Percentiles rank a stretch among this genome's conserved stretches.
Evolutionary conservation across 2,888 invertebrate species (phyloP).

Genomic region (Epirrhoe alternata): DNA sequence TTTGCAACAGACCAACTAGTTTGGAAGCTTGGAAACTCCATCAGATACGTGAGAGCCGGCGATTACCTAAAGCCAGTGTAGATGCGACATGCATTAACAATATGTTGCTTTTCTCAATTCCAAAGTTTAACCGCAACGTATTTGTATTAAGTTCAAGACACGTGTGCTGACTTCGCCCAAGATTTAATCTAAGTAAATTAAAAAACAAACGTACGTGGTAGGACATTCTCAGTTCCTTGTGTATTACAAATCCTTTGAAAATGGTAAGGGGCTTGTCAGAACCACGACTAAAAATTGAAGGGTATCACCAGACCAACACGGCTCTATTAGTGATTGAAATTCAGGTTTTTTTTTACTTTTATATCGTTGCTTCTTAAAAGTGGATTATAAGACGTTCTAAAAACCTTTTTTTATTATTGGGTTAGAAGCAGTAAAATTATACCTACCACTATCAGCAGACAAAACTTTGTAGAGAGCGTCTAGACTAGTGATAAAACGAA

Average conservation of each 20-base stretch:
- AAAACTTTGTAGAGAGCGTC: slow-evolving; percentile 20
- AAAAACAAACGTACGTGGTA: not conserved
- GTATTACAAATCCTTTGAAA: no score
- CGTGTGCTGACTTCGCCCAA: not conserved
- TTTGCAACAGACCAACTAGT: slow-evolving; percentile 81
- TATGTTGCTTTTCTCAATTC: slow-evolving; percentile 45
- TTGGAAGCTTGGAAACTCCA: slow-evolving; percentile 81
- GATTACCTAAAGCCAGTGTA: slow-evolving; percentile 67
- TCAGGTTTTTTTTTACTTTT: not conserved
- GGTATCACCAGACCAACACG: no score
- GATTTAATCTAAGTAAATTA: not conserved
- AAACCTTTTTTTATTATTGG: not conserved
- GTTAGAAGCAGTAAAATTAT: slow-evolving; percentile 2
- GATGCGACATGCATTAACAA: slow-evolving; percentile 54
- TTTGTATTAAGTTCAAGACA: slow-evolving; percentile 16
- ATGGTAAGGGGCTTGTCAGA: no score
- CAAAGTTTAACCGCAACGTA: slow-evolving; percentile 20
- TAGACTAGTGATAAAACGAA: slow-evolving; percentile 30
- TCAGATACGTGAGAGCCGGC: slow-evolving; percentile 79
- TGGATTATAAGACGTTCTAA: not conserved
- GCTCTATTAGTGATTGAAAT: no score
- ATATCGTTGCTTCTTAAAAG: not conserved
- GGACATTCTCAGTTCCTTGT: no score
- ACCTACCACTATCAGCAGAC: slow-evolving; percentile 12
- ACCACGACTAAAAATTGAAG: no score